Evolutionary conservation across 2,888 invertebrate genomes (phyloP).

Genomic region (Lumbricus terrestris): DNA sequence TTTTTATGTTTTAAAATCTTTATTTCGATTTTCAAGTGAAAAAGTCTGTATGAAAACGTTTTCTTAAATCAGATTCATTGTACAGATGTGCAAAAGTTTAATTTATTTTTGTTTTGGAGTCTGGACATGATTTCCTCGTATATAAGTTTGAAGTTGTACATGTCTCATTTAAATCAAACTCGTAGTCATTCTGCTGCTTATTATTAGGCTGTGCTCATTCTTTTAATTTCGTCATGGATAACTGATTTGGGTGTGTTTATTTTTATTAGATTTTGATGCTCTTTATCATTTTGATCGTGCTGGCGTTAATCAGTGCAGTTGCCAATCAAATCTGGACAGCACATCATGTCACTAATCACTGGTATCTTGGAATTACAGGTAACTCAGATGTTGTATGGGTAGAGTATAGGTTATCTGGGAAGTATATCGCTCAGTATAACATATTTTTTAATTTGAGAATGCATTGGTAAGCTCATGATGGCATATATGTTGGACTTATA

Average conservation of each 20-base stretch:
- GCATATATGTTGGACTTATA: background rate
- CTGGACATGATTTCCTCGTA: background rate
- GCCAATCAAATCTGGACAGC: conserved; percentile 83
- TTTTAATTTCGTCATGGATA: background rate
- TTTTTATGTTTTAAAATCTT: background rate
- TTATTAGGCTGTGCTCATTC: background rate
- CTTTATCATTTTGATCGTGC: conserved; percentile 82
- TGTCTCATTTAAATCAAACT: no score
- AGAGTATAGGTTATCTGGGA: no score
- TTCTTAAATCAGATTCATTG: no score
- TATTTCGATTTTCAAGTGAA: no score
- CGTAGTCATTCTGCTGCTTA: background rate
- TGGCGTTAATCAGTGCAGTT: conserved; percentile 85
- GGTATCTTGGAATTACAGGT: conserved; percentile 78
- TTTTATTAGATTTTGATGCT: conserved; percentile 76
- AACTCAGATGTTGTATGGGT: background rate
- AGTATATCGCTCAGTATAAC: no score
- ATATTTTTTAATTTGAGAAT: no score
- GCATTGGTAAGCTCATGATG: background rate
- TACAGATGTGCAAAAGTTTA: background rate
- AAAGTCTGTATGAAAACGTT: background rate
- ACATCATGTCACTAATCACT: conserved; percentile 67
- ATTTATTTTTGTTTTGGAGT: background rate
- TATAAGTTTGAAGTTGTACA: background rate
- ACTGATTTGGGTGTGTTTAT: background rate